phyloP scores from a whole-genome alignment of 2,888 invertebrate species.

The Drosophila robusta region DNA sequence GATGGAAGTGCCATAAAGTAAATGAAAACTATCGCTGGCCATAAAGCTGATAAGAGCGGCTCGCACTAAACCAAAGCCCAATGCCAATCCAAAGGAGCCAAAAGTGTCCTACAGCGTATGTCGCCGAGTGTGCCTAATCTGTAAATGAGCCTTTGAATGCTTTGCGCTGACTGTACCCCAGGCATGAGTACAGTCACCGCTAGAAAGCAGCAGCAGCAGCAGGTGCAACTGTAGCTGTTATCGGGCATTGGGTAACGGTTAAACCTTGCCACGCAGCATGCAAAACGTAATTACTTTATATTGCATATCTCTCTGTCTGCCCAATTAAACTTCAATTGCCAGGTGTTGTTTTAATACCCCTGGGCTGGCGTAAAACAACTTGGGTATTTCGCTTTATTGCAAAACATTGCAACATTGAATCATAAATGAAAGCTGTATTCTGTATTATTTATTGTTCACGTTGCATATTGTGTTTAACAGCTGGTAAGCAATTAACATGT shows the following conservation, averaged over 20 bases:
- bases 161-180: slow-evolving; percentile 31
- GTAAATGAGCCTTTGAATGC: slow-evolving; percentile 51
- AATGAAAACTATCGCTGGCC: slow-evolving; percentile 53
- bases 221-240: slow-evolving; percentile 19
- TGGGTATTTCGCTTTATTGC: slow-evolving; percentile 31
- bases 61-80: slow-evolving; percentile 5
- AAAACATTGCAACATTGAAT: neutral
- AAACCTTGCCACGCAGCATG: slow-evolving; percentile 36
- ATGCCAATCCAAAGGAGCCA: slow-evolving; percentile 3
- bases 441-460: too few species aligned
- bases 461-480: too few species aligned
- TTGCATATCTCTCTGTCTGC: slow-evolving; percentile 55
- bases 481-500: too few species aligned
- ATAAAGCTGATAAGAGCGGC: slow-evolving; percentile 46
- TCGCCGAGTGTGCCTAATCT: slow-evolving; percentile 22
- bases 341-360: slow-evolving; percentile 53
- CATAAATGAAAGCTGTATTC: too few species aligned
- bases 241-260: slow-evolving; percentile 23
- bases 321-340: slow-evolving; percentile 74
- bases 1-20: slow-evolving; percentile 44
- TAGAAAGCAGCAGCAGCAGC: neutral
- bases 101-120: slow-evolving; percentile 48
- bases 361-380: neutral
- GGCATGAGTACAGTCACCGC: too few species aligned
- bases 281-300: slow-evolving; percentile 58